Conservation (phyloP, 1,140 invertebrate species). For the Drosophila malerkotliana region DNA sequence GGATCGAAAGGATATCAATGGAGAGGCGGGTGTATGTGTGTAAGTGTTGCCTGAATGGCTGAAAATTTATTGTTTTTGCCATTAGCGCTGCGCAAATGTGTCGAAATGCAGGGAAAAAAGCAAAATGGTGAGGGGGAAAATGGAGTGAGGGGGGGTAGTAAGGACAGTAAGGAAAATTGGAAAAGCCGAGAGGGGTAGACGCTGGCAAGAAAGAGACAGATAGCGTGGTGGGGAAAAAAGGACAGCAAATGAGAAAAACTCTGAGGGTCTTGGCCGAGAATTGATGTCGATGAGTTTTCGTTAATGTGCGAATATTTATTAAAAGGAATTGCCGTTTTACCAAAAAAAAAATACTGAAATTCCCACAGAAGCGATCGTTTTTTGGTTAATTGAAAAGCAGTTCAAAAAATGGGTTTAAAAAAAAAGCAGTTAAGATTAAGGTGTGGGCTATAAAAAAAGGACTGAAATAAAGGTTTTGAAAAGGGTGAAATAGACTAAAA, state of each 20-base stretch:
- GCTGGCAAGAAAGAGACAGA: neutral
- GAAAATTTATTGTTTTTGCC: constrained; percentile 79
- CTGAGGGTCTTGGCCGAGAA: constrained; percentile 36
- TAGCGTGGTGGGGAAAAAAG: constrained; percentile 2
- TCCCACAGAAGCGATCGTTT: constrained; percentile 26
- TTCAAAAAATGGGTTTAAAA: constrained; percentile 1
- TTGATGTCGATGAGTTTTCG: constrained; percentile 59
- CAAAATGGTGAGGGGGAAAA: neutral
- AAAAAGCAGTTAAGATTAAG: constrained; percentile 1
- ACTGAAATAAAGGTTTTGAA: neutral
- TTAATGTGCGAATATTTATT: constrained; percentile 81
- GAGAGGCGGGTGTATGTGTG: constrained; percentile 12
- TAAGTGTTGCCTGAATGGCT: constrained; percentile 33
- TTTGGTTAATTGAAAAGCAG: constrained; percentile 63
- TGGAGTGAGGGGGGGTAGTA: neutral
- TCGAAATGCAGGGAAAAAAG: constrained; percentile 2
- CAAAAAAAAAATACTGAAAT: neutral
- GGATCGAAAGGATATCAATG: constrained; percentile 72
- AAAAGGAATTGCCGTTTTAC: constrained; percentile 59
- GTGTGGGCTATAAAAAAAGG: neutral
- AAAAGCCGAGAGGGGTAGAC: constrained; percentile 23
- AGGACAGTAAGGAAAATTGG: neutral
- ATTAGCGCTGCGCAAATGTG: constrained; percentile 70
- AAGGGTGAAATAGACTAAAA: too few relatives aligned
- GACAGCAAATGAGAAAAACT: constrained; percentile 3